Evolutionary conservation across 30 jellyfish, hydroid and myxozoan genomes (phyloP), one percentile per base, ranked within the genome.

Genomic region (Turritopsis rubra): DNA sequence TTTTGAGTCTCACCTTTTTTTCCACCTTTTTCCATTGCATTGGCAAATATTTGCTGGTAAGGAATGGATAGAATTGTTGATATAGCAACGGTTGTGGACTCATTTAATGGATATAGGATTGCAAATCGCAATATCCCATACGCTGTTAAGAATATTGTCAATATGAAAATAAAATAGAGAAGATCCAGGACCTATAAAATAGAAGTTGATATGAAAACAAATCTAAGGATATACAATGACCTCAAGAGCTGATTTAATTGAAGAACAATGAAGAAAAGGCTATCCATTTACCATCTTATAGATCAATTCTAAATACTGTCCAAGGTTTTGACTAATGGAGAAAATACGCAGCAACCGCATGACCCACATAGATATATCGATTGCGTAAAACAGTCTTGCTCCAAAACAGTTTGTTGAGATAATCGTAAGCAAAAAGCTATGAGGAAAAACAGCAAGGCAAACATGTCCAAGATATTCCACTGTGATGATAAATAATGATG

Each of bases 251-350:
- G n/a, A 41, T 41, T 68, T 17, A n/a, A 8, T 68, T 68, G 16
- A 0, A 9, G 9, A 1, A 68, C 0, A 19, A 68, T 27, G 77
- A 8, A 68, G 16, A 23, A n/a, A 1, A 68, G 23, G 31, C 21
- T 68, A 8, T 68, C 9, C 22, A 68, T 27, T 68, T 52, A 91
- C 97, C 97, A 91, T 91, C 72, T 85, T 76, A 22, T 94, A 89
- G 65, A 91, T 91, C 83, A 91, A 86, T 83, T 86, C 97, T 29
- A 91, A 92, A 53, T 91, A 91, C 5, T 95, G 97, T 4, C 97
- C 97, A 54, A 91, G 93, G 24, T 91, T 90, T 83, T 80, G 83
- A 79, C 86, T 91, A 53, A 91, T 90, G 18, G 96, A 86, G 75
- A 91, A 91, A 7, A 91, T 86, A 66, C 83, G 95, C 54, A 91